These are phyloP conservation scores for Diplodus puntazzo DNA, from an alignment of 2,797 vertebrate genomes.

Conservation along the genomic window DNA sequence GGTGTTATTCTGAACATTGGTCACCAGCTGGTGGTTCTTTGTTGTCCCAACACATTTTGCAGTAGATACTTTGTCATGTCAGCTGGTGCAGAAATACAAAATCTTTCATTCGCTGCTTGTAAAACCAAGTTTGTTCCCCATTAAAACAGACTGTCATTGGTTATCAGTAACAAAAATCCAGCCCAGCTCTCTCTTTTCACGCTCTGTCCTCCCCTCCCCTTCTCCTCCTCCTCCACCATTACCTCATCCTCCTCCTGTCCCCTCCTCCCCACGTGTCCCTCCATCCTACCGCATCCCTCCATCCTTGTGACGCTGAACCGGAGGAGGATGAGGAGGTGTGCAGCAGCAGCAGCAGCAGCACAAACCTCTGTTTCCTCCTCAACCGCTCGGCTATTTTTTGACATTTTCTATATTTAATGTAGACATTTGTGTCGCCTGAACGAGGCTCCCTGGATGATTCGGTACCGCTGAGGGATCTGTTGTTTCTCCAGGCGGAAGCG, in stretches of 20 bases:
- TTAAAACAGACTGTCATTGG: too few relatives aligned
- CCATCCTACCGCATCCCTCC: constrained; percentile 58
- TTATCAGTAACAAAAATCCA: too few relatives aligned
- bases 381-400: constrained; percentile 12
- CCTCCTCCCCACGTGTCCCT: constrained; percentile 46
- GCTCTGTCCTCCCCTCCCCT: neutral
- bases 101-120: too few relatives aligned
- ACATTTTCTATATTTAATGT: neutral
- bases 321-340: constrained; percentile 66
- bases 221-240: constrained; percentile 61
- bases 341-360: constrained; percentile 42
- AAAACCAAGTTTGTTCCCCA: too few relatives aligned
- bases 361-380: constrained; percentile 26
- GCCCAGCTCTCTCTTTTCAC: neutral
- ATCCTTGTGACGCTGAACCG: constrained; percentile 68
- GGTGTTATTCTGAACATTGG: too few relatives aligned
- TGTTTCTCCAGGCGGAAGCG: neutral
- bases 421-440: neutral
- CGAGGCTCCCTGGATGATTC: neutral
- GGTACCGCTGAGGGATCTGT: neutral
- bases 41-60: too few relatives aligned
- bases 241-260: constrained; percentile 61
- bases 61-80: too few relatives aligned
- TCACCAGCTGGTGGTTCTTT: too few relatives aligned
- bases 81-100: neutral